Base-by-base conservation (phyloP, 2,113 vertebrate species). In the Abramis brama region DNA sequence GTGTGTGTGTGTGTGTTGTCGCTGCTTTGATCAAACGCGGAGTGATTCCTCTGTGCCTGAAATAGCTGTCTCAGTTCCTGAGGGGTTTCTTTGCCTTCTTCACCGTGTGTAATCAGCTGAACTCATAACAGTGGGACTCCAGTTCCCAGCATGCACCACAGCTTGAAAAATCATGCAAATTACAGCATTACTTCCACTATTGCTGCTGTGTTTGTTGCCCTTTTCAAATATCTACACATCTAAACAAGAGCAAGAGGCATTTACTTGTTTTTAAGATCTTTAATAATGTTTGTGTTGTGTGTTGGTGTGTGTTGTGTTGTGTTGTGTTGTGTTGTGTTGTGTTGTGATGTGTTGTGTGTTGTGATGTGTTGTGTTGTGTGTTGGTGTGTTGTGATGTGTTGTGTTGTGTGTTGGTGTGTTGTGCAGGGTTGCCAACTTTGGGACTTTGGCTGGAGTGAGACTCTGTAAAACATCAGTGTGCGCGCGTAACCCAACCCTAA, bases 121-220 rank as follows among this genome's bases (percentile, higher is more conserved):
- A 66, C 25, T 5, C 25, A 36, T 11, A 60, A 9, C 66, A 68
- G 66, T 3, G 9, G 66, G 66, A 68, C 66, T 66, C 5, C 62
- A 68, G 2, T 68, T 68, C 64, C 64, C 64, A 68, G 27, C 64
- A 68, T 68, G 64, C 64, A 68, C 64, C 64, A 33, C 64, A 68
- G 64, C 64, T 33, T 33, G 1, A 68, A 33, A 33, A 30, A 17
- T 8, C 12, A 68, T 30, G 6, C 64, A 27, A 4, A 30, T 68
- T 4, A 68, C 64, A 33, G 60, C 60, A 27, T 27, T 64, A 13
- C 6, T 27, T 64, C 6, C 25, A 64, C 25, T 27, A 2, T 64
- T 25, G n/a, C 27, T 66, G 64, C 6, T 66, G 1, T 64, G 39
- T 64, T 13, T 50, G 64, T 66, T 66, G 5, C 25, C 27, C 64